These are phyloP conservation scores for Pinctada fucata DNA, from an alignment of 2,888 invertebrate species.

Conservation along the genomic window DNA sequence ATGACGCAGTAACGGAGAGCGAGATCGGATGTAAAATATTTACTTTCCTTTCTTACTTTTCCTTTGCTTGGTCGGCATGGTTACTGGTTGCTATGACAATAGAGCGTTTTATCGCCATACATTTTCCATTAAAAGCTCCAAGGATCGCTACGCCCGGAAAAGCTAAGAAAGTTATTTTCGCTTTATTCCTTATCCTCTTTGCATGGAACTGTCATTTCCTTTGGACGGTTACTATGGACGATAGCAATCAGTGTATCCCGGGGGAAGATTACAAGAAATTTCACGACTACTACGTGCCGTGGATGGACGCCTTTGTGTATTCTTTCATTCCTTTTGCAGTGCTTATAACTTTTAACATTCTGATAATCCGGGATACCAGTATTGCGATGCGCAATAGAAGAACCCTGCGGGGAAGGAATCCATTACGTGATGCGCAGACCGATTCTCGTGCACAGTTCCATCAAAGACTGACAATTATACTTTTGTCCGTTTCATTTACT, in stretches of 20 bases:
- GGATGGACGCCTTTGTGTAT: slow-evolving; percentile 67
- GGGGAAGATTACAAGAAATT: slow-evolving; percentile 53
- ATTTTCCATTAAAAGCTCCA: slow-evolving; percentile 60
- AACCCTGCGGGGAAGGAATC: slow-evolving; percentile 32
- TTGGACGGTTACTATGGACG: slow-evolving; percentile 53
- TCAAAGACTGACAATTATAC: slow-evolving; percentile 58
- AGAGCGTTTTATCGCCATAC: slow-evolving; percentile 65
- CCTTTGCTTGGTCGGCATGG: slow-evolving; percentile 65
- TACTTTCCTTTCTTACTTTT: slow-evolving; percentile 60
- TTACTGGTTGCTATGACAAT: slow-evolving; percentile 69
- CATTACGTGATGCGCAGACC: slow-evolving; percentile 23
- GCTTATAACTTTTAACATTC: slow-evolving; percentile 62
- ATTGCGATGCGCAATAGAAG: slow-evolving; percentile 42
- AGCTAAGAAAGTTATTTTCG: slow-evolving; percentile 49
- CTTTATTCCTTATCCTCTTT: slow-evolving; percentile 45
- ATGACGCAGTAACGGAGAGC: slow-evolving; percentile 45
- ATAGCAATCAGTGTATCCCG: slow-evolving; percentile 46
- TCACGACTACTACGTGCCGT: slow-evolving; percentile 60
- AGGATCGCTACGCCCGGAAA: slow-evolving; percentile 54
- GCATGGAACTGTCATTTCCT: slow-evolving; percentile 62
- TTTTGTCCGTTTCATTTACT: slow-evolving; percentile 61
- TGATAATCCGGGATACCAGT: slow-evolving; percentile 59
- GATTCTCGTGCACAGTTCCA: slow-evolving; percentile 34
- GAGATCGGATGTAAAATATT: slow-evolving; percentile 50
- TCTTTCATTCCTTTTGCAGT: slow-evolving; percentile 65